phyloP scores from a whole-genome alignment of 2,797 vertebrate species.

The Bovichtus variegatus region DNA sequence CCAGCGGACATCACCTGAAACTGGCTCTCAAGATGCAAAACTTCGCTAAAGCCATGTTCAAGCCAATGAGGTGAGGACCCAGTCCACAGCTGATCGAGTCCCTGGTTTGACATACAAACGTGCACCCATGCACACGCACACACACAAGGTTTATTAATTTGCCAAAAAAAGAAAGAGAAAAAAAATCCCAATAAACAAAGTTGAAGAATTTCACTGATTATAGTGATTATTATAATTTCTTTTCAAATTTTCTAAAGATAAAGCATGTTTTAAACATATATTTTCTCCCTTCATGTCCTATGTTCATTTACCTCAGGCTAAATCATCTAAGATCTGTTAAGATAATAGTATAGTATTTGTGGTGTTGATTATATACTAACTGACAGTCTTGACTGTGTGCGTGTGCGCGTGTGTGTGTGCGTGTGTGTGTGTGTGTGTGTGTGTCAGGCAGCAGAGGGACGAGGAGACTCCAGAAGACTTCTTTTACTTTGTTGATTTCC shows the following conservation, averaged over 20 bases:
- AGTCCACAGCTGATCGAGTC: not conserved
- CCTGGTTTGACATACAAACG: not conserved
- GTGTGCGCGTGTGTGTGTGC: constrained; percentile 38
- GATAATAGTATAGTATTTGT: constrained; percentile 25
- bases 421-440: constrained; percentile 46
- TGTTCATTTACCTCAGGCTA: not conserved
- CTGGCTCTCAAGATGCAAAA: constrained; percentile 92
- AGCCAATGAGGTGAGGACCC: constrained; percentile 95
- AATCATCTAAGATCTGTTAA: constrained; percentile 18
- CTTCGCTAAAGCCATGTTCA: constrained; percentile 97
- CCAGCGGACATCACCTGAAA: constrained; percentile 96
- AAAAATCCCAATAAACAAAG: too few relatives aligned
- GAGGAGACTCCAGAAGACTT: constrained; percentile 93
- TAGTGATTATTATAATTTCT: too few relatives aligned
- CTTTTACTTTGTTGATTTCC: constrained; percentile 96
- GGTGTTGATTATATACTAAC: constrained; percentile 20
- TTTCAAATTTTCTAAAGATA: too few relatives aligned
- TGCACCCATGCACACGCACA: too few relatives aligned
- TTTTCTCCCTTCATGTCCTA: not conserved
- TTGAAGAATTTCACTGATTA: too few relatives aligned
- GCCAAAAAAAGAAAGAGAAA: too few relatives aligned
- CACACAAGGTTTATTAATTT: too few relatives aligned
- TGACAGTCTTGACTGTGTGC: constrained; percentile 32
- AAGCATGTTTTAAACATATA: too few relatives aligned
- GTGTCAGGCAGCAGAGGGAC: constrained; percentile 91